phyloP scores from a whole-genome alignment of 2,888 invertebrate genomes.

The Melinaea menophilus region DNA sequence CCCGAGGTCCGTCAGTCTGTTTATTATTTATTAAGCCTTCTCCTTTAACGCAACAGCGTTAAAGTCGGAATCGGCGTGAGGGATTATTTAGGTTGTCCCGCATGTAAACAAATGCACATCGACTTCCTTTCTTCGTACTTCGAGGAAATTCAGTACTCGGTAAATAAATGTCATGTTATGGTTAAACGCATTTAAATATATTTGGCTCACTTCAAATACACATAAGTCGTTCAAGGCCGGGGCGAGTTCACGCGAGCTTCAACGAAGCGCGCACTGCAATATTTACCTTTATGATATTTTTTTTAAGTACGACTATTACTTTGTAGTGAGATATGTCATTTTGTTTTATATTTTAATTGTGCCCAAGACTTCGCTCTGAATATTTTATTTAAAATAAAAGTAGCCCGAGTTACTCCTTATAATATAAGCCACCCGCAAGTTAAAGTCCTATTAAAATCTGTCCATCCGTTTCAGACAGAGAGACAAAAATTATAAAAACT shows the following conservation, averaged over 20 bases:
- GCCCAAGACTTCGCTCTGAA: no score
- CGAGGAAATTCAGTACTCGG: constrained; percentile 51
- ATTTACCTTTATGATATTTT: no score
- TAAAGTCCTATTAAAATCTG: no score
- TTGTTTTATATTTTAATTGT: no score
- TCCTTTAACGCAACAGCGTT: neutral
- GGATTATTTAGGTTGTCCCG: constrained; percentile 18
- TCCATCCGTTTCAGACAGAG: no score
- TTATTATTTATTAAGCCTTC: constrained; percentile 18
- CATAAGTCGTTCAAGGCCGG: neutral
- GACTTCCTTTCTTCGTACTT: constrained; percentile 56
- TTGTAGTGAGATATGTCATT: no score
- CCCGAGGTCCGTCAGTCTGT: neutral
- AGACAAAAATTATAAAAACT: no score
- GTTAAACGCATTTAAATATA: constrained; percentile 26
- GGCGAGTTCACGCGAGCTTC: neutral
- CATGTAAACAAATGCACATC: constrained; percentile 51
- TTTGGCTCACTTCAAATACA: neutral
- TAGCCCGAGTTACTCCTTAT: no score
- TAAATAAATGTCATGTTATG: constrained; percentile 39
- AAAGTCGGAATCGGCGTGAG: constrained; percentile 1
- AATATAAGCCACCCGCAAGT: no score
- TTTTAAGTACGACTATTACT: no score
- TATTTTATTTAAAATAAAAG: no score
- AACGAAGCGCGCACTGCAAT: no score